Evolutionary conservation across 2,888 invertebrate species (phyloP).

Genomic region (Troides aeacus): DNA sequence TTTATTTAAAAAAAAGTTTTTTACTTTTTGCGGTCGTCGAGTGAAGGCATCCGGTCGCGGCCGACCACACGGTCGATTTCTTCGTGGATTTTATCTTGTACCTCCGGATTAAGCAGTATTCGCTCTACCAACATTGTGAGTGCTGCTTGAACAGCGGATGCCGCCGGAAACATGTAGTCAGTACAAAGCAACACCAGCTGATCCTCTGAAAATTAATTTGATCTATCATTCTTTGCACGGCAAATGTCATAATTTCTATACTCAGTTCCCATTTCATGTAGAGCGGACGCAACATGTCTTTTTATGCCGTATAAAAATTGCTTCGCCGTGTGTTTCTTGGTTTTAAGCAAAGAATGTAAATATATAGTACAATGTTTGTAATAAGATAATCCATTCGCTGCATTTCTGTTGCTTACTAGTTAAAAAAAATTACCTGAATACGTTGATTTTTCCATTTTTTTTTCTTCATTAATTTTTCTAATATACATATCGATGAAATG

Average conservation of each 20-base stretch:
- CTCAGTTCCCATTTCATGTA: too few species aligned
- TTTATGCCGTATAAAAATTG: too few species aligned
- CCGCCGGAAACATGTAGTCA: slow-evolving; percentile 82
- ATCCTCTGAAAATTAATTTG: slow-evolving; percentile 56
- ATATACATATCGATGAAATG: slow-evolving; percentile 83
- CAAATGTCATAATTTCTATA: too few species aligned
- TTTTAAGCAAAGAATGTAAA: too few species aligned
- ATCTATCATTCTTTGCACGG: not conserved
- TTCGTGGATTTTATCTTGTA: slow-evolving; percentile 78
- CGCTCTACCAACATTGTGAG: slow-evolving; percentile 77
- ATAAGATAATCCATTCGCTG: not conserved
- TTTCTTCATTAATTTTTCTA: slow-evolving; percentile 76
- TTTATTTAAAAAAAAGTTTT: slow-evolving; percentile 26
- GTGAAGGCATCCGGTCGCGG: slow-evolving; percentile 75
- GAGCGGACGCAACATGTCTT: too few species aligned
- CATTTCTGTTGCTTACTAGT: not conserved
- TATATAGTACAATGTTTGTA: too few species aligned
- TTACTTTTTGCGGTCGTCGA: slow-evolving; percentile 81
- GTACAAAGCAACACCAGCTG: slow-evolving; percentile 79
- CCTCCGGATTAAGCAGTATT: slow-evolving; percentile 76
- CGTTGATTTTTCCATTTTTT: slow-evolving; percentile 51
- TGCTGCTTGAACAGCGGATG: slow-evolving; percentile 72
- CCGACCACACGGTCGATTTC: slow-evolving; percentile 84
- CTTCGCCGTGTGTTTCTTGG: too few species aligned
- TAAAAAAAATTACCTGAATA: slow-evolving; percentile 66